phyloP scores from a whole-genome alignment of 2,888 invertebrate genomes.

The Drosophila prostipennis region DNA sequence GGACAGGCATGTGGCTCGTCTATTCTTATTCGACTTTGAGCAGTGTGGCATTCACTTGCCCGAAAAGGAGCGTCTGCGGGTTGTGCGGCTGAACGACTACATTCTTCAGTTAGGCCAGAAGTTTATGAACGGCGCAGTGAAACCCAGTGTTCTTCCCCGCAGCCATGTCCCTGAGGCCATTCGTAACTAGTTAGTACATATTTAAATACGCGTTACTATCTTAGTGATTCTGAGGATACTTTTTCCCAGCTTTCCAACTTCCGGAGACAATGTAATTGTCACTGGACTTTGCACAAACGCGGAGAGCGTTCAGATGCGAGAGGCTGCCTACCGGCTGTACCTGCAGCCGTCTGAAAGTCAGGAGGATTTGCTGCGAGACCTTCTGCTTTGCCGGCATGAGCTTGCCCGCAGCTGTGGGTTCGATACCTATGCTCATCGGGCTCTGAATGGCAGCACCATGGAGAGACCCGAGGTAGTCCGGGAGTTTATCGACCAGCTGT shows the following conservation, averaged over 20 bases:
- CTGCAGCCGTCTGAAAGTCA: constrained; percentile 91
- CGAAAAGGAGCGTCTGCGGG: constrained; percentile 88
- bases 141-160: constrained; percentile 88
- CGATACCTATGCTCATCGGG: constrained; percentile 93
- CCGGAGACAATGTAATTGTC: constrained; percentile 90
- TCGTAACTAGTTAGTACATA: constrained; percentile 88
- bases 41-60: constrained; percentile 98
- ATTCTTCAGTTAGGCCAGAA: constrained; percentile 93
- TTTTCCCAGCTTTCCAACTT: constrained; percentile 85
- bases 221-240: not conserved
- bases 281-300: constrained; percentile 94
- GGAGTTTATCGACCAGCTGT: constrained; percentile 91
- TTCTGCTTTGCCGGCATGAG: constrained; percentile 90
- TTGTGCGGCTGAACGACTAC: constrained; percentile 94
- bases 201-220: too few species aligned
- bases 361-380: constrained; percentile 89
- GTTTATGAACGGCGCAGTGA: constrained; percentile 91
- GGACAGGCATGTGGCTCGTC: constrained; percentile 93
- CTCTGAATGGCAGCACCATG: constrained; percentile 94
- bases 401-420: constrained; percentile 96
- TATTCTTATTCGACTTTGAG: constrained; percentile 98
- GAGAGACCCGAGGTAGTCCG: constrained; percentile 92
- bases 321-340: constrained; percentile 94
- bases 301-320: constrained; percentile 90
- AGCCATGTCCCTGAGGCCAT: constrained; percentile 89